Conservation (phyloP, 2,888 invertebrate genomes). For the Caenorhabditis uteleia region DNA sequence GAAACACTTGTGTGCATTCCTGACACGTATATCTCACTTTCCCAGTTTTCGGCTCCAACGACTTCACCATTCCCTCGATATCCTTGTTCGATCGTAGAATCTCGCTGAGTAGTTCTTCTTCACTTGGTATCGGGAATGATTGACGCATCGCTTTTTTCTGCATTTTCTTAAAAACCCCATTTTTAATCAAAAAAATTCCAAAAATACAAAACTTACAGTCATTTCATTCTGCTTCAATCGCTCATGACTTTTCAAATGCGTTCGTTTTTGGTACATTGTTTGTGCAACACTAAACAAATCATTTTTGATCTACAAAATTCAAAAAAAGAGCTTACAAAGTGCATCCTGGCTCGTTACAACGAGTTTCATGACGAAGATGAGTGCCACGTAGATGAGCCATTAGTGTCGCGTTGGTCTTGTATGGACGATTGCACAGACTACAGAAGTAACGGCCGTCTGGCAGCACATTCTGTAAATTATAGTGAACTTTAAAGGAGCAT, state of each 20-base stretch:
- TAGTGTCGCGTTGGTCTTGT: constrained; percentile 29
- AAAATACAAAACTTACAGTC: no score
- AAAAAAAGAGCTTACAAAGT: constrained; percentile 25
- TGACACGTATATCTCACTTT: constrained; percentile 16
- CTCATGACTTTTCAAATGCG: constrained; percentile 24
- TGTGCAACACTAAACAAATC: constrained; percentile 15
- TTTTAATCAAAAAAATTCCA: no score
- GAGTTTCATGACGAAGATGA: constrained; percentile 19
- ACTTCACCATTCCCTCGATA: neutral
- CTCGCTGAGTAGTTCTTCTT: constrained; percentile 6
- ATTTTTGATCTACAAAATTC: neutral
- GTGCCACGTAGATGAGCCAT: constrained; percentile 25
- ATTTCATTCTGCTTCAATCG: no score
- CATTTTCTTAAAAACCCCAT: no score
- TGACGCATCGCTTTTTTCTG: no score
- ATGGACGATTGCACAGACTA: constrained; percentile 17
- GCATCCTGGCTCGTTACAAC: constrained; percentile 15
- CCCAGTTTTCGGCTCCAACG: neutral
- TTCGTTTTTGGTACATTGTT: constrained; percentile 17
- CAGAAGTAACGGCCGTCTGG: constrained; percentile 27
- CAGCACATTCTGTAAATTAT: constrained; percentile 18
- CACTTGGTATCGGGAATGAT: neutral
- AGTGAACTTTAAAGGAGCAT: no score
- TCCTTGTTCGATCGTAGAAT: neutral
- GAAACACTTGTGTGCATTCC: constrained; percentile 5